Conservation (phyloP, 2,888 invertebrate genomes). For the Agriotes lineatus region DNA sequence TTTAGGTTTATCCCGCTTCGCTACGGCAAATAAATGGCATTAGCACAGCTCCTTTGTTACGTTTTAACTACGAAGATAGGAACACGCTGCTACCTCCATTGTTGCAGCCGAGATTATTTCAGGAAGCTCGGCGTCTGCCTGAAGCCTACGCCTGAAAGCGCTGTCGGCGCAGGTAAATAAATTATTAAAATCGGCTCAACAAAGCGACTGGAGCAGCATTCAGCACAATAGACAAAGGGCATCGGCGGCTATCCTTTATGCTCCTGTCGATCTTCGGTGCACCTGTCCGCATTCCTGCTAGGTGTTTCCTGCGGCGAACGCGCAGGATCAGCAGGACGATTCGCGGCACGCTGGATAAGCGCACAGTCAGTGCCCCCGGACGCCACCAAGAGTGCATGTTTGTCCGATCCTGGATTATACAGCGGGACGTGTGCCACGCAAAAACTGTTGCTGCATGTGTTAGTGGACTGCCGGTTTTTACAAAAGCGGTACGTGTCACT, state of each 20-base stretch:
- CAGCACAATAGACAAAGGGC: constrained; percentile 1
- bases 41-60: no score
- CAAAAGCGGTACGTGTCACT: neutral
- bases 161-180: neutral
- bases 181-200: neutral
- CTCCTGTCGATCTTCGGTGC: constrained; percentile 8
- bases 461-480: constrained; percentile 7
- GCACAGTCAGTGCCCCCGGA: constrained; percentile 38
- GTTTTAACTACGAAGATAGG: no score
- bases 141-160: no score
- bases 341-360: constrained; percentile 31
- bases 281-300: constrained; percentile 37
- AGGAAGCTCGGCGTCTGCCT: no score
- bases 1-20: no score
- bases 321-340: constrained; percentile 42
- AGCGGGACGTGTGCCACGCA: constrained; percentile 27
- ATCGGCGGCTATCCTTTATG: neutral
- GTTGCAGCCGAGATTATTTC: no score
- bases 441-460: constrained; percentile 11
- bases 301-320: constrained; percentile 37
- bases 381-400: constrained; percentile 20
- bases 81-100: no score
- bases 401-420: constrained; percentile 22
- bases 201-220: neutral
- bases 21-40: no score